Base-by-base conservation (phyloP, 2,797 vertebrate genomes). In the Basileuterus tristriatus region DNA sequence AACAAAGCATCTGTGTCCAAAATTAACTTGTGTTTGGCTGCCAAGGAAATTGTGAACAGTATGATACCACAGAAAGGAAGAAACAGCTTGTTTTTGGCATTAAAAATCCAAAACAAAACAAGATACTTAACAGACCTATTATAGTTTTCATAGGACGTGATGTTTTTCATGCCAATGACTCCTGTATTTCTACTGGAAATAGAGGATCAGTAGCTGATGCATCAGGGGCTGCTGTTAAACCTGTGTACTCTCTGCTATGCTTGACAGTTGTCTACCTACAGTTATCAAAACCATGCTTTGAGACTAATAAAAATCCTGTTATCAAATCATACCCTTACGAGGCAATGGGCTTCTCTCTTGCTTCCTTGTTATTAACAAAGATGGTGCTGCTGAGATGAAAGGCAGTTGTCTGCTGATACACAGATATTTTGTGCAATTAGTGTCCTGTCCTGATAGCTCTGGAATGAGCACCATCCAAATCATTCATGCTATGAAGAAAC, bases 31-130 rank as follows among this genome's bases (percentile, higher is more conserved):
- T 62, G 15, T 41, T 90, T 82, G 11, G 32, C 44, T 92, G 80
- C 90, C 92, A 94, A 89, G 32, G 29, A 74, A 94, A 83, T 83
- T 14, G 32, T 43, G 34, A 70, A 64, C 65, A 71, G 30, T 75
- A 44, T 64, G 34, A 86, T 69, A 78, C 9, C 11, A 36, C 43
- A 75, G 62, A 89, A 81, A 87, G 27, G 26, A 93, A 78, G 5
- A 72, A 95, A 84, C 37, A 68, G 24, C 19, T 75, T 81, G 44
- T 0, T 41, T 88, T 83, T 90, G 77, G 32, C 46, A 64, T 89
- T 72, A 60, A 67, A 83, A 87, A 46, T 7, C 0, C 18, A n/a
- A 63, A 83, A 2, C 10, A 49, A 76, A 78, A 6, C 24, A 72
- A 16, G 86, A 19, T 19, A 39, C 15, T 41, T 62, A 74, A 52